These are phyloP conservation scores for Alauda arvensis DNA, from an alignment of 2,797 vertebrate genomes.

Conservation along the genomic window DNA sequence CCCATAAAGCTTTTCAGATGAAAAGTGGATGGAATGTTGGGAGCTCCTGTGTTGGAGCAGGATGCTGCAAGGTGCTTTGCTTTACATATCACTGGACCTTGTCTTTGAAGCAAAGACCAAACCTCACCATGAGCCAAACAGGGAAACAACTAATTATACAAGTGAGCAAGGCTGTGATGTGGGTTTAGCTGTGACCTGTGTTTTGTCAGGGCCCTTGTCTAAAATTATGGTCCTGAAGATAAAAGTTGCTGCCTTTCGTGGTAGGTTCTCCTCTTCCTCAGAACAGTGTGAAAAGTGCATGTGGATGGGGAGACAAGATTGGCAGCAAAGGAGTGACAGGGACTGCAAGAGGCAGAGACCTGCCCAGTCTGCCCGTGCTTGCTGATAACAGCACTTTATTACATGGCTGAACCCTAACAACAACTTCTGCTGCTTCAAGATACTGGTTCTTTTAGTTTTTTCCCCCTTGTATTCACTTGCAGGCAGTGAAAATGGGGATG, in stretches of 20 bases:
- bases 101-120: neutral
- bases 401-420: neutral
- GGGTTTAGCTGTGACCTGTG: neutral
- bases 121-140: rapidly evolving
- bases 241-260: neutral
- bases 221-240: rapidly evolving
- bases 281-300: rapidly evolving
- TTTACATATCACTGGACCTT: neutral
- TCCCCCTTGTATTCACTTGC: neutral
- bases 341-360: neutral
- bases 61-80: neutral
- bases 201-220: neutral
- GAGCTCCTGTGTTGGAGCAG: neutral
- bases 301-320: neutral
- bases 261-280: neutral
- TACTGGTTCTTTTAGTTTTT: neutral
- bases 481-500: neutral
- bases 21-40: neutral
- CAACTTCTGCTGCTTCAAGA: neutral
- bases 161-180: neutral
- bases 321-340: neutral
- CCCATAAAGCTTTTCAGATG: neutral
- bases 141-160: neutral
- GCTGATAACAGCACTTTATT: neutral
- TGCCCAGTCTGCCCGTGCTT: neutral